A percentile compares a stretch with the other conserved stretches of the same genome.
These are phyloP conservation scores for Diadumene lineata DNA, from an alignment of 92 coral and sea anemone genomes.

Conservation along the genomic window DNA sequence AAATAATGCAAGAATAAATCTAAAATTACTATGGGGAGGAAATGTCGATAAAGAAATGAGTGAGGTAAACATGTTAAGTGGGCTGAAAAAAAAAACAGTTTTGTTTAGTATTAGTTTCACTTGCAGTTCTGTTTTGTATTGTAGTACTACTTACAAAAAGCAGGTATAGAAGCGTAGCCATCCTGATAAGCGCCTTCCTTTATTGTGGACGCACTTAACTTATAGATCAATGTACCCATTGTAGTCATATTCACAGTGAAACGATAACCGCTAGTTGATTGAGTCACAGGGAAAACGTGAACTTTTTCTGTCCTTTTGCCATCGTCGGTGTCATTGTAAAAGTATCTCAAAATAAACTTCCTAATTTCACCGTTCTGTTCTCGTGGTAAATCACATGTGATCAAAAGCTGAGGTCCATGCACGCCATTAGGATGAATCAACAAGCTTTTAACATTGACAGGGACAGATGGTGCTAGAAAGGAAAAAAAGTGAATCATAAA, in stretches of 20 bases:
- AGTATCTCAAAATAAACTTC: constrained; percentile 14
- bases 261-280: not conserved
- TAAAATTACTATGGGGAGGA: too few species aligned
- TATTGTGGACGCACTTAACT: constrained; percentile 17
- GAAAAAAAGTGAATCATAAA: not conserved
- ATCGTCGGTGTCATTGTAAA: not conserved
- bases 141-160: constrained; percentile 1
- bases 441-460: not conserved
- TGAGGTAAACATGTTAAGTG: too few species aligned
- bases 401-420: constrained; percentile 7
- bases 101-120: too few species aligned
- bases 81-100: too few species aligned
- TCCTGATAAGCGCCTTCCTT: constrained; percentile 12
- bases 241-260: not conserved
- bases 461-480: constrained; percentile 19
- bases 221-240: not conserved
- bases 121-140: too few species aligned
- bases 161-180: not conserved
- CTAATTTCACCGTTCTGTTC: constrained; percentile 23
- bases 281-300: not conserved
- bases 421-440: not conserved
- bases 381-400: constrained; percentile 34
- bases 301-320: not conserved
- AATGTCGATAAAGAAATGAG: too few species aligned
- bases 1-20: too few species aligned